phyloP scores from a whole-genome alignment of 2,888 invertebrate species.

The Deroplatys truncata region DNA sequence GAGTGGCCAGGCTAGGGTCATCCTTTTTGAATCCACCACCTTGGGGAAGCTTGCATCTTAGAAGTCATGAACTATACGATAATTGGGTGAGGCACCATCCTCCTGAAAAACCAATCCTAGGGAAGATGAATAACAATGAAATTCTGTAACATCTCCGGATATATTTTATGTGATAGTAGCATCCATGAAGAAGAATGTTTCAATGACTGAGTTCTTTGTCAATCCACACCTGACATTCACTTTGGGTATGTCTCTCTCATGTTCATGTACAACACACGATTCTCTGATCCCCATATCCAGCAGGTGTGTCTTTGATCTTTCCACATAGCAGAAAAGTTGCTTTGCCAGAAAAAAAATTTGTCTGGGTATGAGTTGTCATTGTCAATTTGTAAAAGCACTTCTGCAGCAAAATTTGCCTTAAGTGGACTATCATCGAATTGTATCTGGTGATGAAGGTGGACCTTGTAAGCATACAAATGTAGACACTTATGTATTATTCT shows the following conservation, averaged over 20 bases:
- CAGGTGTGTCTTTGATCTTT: neutral
- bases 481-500: no score
- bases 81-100: neutral
- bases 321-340: neutral
- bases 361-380: neutral
- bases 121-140: neutral
- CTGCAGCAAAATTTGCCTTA: neutral
- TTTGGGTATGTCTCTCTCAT: neutral
- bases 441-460: neutral
- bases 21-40: neutral
- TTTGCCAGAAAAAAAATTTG: neutral
- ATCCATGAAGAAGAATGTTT: neutral
- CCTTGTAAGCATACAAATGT: no score
- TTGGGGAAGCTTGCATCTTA: neutral
- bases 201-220: neutral
- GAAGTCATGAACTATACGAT: neutral
- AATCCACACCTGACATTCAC: neutral
- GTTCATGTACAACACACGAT: neutral
- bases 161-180: neutral
- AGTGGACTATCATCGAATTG: neutral
- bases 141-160: neutral
- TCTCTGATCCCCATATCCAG: neutral
- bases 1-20: neutral
- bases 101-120: neutral
- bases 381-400: neutral